Evolutionary conservation across 2,797 vertebrate genomes (phyloP), one percentile per base, ranked within the genome.

Genomic region (Myotis myotis): DNA sequence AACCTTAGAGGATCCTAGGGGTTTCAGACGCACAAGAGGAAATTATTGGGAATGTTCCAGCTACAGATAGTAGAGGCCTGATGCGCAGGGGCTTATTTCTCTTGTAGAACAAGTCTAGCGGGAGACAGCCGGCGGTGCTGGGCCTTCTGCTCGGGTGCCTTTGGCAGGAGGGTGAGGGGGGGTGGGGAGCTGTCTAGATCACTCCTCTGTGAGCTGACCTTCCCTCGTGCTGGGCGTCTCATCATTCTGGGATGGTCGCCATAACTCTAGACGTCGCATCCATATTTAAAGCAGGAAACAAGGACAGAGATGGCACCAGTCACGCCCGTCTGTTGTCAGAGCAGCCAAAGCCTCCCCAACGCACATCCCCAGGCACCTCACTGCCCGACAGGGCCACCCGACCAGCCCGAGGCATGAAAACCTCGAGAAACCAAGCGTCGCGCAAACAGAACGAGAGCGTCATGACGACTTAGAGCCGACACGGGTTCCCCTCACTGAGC

Each of bases 161-260:
- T 13, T 9, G 41, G 8, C 41, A 8, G 7, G 41, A 0, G 6
- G 33, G 33, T 6, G 4, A 3, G 7, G 20, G 28, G 1, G 8
- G 3, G n/a, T 60, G 79, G n/a, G 25, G 19, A 0, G 36, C 28
- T 36, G 30, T 72, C 23, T 53, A 4, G 62, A 5, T 7, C 15
- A 75, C 28, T n/a, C 25, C 28, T 93, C 49, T 5, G 20, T 4
- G 5, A 11, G 16, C 36, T 8, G 66, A 55, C n/a, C 17, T 74
- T 74, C n/a, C 38, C 19, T 51, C 6, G 0, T 15, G 15, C 38
- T 81, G 25, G 22, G n/a, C 15, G 10, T 9, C 62, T 89, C 16
- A 2, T 8, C 6, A 12, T n/a, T 22, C 19, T 19, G 22, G 66
- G 55, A 47, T 6, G 19, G 12, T 11, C 49, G 28, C 55, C 5